These are phyloP conservation scores for Dicycla oo DNA, from an alignment of 2,888 invertebrate species.

Conservation along the genomic window DNA sequence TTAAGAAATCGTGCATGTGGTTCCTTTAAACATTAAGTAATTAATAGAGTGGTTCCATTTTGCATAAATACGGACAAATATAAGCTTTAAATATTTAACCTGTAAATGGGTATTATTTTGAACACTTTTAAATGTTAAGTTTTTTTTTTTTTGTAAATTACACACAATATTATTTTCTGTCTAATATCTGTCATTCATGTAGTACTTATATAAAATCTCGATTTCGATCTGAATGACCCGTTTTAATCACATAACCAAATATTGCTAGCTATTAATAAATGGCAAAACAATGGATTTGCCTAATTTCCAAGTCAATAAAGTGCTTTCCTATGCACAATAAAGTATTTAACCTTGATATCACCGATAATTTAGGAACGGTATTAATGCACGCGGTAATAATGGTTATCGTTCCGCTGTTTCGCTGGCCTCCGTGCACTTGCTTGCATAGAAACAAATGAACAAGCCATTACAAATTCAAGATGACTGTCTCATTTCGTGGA, in stretches of 20 bases:
- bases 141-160: not conserved
- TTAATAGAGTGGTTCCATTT: too few species aligned
- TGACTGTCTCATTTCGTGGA: not conserved
- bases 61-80: too few species aligned
- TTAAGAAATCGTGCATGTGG: too few species aligned
- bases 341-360: slow-evolving; percentile 5
- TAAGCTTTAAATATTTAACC: not conserved
- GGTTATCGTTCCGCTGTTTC: slow-evolving; percentile 27
- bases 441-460: slow-evolving; percentile 11
- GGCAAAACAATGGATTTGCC: not conserved
- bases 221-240: not conserved
- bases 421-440: slow-evolving; percentile 25
- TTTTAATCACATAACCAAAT: not conserved
- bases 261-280: not conserved
- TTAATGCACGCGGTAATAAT: slow-evolving; percentile 16
- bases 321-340: not conserved
- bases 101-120: not conserved
- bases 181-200: not conserved
- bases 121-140: not conserved
- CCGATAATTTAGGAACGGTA: slow-evolving; percentile 9
- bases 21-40: too few species aligned
- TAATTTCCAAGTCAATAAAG: not conserved
- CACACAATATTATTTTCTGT: not conserved
- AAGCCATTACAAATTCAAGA: slow-evolving; percentile 12
- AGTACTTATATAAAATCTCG: not conserved